Conservation (phyloP, 2,888 invertebrate genomes). For the Pollenia amentaria region DNA sequence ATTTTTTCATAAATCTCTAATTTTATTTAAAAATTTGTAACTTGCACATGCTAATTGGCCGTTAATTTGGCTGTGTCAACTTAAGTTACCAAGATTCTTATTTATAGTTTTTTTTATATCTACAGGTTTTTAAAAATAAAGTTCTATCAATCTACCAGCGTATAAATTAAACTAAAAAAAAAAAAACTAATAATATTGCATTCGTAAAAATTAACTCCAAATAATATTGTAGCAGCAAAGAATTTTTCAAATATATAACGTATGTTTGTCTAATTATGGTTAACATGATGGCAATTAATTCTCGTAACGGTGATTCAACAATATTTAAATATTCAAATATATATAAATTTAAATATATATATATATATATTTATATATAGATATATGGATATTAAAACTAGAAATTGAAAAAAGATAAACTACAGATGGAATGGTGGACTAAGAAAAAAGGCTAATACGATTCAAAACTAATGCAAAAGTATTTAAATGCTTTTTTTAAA, state of each 20-base stretch:
- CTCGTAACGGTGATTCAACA: constrained; percentile 13
- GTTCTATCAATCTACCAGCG: not conserved
- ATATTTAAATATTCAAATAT: not conserved
- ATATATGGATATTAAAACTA: constrained; percentile 9
- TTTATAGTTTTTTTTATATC: constrained; percentile 10
- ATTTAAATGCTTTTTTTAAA: constrained; percentile 21
- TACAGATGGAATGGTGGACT: constrained; percentile 35
- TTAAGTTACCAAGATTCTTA: not conserved
- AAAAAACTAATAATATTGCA: constrained; percentile 16
- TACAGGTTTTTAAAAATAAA: not conserved
- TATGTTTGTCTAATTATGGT: constrained; percentile 19
- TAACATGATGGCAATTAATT: constrained; percentile 24
- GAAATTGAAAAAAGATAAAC: constrained; percentile 26
- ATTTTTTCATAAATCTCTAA: no score
- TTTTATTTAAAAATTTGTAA: not conserved
- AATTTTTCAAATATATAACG: not conserved
- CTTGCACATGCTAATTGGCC: not conserved
- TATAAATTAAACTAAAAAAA: constrained; percentile 5
- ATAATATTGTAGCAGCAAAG: not conserved
- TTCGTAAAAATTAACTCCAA: constrained; percentile 22
- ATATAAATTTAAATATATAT: not conserved
- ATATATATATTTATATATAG: not conserved
- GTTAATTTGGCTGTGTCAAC: not conserved
- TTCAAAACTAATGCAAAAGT: constrained; percentile 44
- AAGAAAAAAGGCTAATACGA: constrained; percentile 33